Evolutionary conservation across 2,888 invertebrate species (phyloP).

Genomic region (Rotaria sp.): DNA sequence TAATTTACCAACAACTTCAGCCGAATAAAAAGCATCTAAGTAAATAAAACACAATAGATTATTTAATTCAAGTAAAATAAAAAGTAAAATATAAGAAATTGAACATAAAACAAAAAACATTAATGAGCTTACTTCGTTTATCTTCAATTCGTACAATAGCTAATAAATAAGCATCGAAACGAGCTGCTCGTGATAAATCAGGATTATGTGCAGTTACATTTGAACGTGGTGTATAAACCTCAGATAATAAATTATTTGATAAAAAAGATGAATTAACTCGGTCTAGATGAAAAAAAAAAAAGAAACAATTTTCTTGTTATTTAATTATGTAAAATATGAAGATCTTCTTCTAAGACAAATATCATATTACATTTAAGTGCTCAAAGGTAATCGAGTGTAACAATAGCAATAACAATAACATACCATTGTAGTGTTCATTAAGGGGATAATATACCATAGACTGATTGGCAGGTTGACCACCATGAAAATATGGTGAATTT

Average conservation of each 20-base stretch:
- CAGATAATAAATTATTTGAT: background rate
- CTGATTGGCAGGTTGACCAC: background rate
- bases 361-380: too few relatives aligned
- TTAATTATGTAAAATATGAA: too few relatives aligned
- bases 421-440: background rate
- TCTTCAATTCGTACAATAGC: background rate
- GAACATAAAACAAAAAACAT: background rate
- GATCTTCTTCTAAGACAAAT: too few relatives aligned
- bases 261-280: background rate
- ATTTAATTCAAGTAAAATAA: too few relatives aligned
- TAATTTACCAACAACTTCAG: slow-evolving; percentile 21
- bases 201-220: background rate
- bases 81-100: background rate
- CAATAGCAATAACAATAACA: background rate
- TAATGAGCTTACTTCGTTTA: background rate
- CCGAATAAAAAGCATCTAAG: background rate
- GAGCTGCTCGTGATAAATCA: background rate
- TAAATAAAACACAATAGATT: too few relatives aligned
- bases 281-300: background rate
- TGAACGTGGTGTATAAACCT: background rate
- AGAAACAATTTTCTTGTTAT: too few relatives aligned
- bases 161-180: background rate
- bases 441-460: background rate
- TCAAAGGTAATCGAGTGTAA: too few relatives aligned
- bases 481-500: background rate